Conservation (phyloP, 2,797 vertebrate species). For the Balearica regulorum region DNA sequence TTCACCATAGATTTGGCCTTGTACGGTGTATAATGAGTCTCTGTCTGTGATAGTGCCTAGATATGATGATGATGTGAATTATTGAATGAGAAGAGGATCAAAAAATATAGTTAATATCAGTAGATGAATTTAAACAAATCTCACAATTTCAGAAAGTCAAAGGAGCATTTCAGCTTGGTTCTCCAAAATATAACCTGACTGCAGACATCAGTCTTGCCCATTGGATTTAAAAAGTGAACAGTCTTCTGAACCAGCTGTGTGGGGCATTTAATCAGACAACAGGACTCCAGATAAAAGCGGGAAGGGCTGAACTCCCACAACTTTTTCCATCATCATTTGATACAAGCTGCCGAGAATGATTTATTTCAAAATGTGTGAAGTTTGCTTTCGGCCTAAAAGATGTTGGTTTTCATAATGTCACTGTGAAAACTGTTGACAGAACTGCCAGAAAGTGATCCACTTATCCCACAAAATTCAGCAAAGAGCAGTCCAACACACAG, state of each 20-base stretch:
- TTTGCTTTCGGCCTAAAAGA: slow-evolving; percentile 9
- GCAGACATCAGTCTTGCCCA: background rate
- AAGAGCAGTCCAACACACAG: background rate
- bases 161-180: background rate
- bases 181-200: background rate
- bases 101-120: background rate
- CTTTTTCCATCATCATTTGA: background rate
- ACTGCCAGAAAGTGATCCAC: background rate
- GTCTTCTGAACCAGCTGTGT: background rate
- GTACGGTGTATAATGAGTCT: fast-evolving
- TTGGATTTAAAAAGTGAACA: background rate
- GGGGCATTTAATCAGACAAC: background rate
- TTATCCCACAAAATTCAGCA: background rate
- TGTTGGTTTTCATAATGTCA: slow-evolving; percentile 26
- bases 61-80: background rate
- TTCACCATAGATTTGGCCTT: background rate
- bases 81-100: background rate
- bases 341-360: background rate
- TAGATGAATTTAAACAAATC: background rate
- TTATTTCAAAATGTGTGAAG: slow-evolving; percentile 45
- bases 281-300: background rate
- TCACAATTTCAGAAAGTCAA: background rate
- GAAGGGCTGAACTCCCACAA: background rate
- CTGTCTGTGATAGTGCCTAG: background rate
- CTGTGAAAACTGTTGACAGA: background rate